phyloP scores from a whole-genome alignment of 2,113 vertebrate genomes.

The Enhydra lutris region DNA sequence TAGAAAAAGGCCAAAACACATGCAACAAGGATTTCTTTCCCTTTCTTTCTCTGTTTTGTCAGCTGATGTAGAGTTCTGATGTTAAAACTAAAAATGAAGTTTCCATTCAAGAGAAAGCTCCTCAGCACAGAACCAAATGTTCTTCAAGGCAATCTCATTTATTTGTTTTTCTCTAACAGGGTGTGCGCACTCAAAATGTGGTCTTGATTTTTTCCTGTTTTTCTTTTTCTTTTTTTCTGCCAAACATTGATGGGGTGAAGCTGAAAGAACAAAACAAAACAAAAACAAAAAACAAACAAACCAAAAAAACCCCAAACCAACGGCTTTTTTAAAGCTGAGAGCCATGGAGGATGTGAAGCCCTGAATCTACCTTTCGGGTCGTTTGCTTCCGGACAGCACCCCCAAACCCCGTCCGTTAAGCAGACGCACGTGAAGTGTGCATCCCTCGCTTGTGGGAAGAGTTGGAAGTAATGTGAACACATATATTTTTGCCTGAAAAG shows the following conservation, averaged over 20 bases:
- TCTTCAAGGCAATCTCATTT: conserved; percentile 37
- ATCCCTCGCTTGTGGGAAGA: neutral
- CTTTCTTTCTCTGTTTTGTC: conserved; percentile 64
- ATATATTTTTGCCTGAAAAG: neutral
- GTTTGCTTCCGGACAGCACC: neutral
- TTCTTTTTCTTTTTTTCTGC: neutral
- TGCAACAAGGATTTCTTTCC: conserved; percentile 1
- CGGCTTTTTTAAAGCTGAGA: neutral
- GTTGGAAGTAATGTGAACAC: neutral
- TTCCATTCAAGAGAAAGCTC: conserved; percentile 40
- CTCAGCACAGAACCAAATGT: conserved; percentile 48
- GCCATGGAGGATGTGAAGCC: neutral
- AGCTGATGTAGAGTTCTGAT: conserved; percentile 64
- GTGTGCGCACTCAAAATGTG: conserved; percentile 44
- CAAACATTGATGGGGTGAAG: conserved; percentile 14
- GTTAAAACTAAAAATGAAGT: conserved; percentile 54
- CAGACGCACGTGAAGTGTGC: neutral
- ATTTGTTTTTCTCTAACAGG: conserved; percentile 51
- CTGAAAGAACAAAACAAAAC: conserved; percentile 32
- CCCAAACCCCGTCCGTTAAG: neutral
- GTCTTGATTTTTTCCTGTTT: conserved; percentile 27
- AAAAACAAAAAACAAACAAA: neutral
- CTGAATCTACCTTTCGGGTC: neutral
- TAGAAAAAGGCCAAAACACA: conserved; percentile 47
- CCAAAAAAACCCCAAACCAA: neutral